Evolutionary conservation across 2,797 vertebrate genomes (phyloP).

Genomic region (Molothrus ater): DNA sequence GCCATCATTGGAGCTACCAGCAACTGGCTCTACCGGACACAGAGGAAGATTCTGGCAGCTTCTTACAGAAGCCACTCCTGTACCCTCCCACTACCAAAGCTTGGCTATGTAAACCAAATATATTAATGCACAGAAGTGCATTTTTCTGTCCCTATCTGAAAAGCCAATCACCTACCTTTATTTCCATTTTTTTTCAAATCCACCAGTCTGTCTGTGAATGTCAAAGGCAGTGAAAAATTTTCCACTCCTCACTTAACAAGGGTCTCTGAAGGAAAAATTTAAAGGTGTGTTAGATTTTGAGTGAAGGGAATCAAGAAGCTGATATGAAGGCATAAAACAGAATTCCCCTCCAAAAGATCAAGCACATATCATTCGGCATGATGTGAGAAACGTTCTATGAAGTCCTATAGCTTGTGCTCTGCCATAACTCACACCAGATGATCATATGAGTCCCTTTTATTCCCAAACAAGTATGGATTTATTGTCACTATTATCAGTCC

Average conservation of each 20-base stretch:
- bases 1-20: background rate
- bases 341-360: background rate
- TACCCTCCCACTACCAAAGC: rapidly evolving
- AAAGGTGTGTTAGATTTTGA: background rate
- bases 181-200: background rate
- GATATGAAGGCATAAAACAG: background rate
- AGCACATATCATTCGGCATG: background rate
- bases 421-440: background rate
- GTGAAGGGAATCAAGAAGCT: background rate
- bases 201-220: background rate
- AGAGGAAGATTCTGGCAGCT: background rate
- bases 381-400: background rate
- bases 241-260: background rate
- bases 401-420: background rate
- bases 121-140: background rate
- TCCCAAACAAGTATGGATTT: constrained; percentile 24
- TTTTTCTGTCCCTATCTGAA: background rate
- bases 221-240: background rate
- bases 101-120: background rate
- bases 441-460: constrained; percentile 2
- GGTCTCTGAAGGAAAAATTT: background rate
- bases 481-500: constrained; percentile 1
- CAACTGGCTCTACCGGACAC: rapidly evolving
- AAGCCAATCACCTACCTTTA: background rate
- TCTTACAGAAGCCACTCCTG: background rate